Base-by-base conservation (phyloP, 2,888 invertebrate genomes). In the Caenorhabditis angaria region DNA sequence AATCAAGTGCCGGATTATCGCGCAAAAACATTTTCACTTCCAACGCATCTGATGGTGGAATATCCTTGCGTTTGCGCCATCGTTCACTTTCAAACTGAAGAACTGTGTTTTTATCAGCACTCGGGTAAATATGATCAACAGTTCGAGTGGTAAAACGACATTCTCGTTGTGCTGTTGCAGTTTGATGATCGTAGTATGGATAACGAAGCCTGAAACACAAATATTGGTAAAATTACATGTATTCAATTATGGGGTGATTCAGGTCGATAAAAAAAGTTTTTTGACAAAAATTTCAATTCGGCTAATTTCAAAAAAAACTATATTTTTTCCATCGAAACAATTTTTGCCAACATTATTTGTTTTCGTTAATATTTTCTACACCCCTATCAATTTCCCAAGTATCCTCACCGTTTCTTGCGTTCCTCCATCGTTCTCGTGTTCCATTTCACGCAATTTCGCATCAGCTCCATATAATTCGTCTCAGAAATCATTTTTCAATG, bases 381-480 rank as follows among this genome's bases (percentile, higher is more conserved):
- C n/a, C n/a, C n/a, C n/a, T n/a, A n/a, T n/a, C n/a, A n/a, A n/a
- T n/a, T n/a, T n/a, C n/a, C n/a, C n/a, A n/a, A 51, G 8, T 32
- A 14, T 22, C 48, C 62, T 53, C n/a, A 78, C 76, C 79, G 59
- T 29, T 71, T 72, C 58, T 77, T 81, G 20, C 85, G 70, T 32
- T 84, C 84, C 25, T 66, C 64, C 27, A 70, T 72, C 18, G 78
- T 78, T 6, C 84, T 70, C 12, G 64, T 62, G 64, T 87, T 87
- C 83, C 85, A 87, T 71, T 82, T 82, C 53, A 80, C 72, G 75
- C 87, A 87, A 70, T 80, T 85, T 61, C 83, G 81, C 80, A 87
- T 77, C 51, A 83, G 58, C 53, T 87, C 86, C 70, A 82, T 79
- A 75, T 87, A 87, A 54, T 78, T 71, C 27, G 73, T 61, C 59